Evolutionary conservation across 2,797 vertebrate genomes (phyloP).

Genomic region (Siniperca undulata): DNA sequence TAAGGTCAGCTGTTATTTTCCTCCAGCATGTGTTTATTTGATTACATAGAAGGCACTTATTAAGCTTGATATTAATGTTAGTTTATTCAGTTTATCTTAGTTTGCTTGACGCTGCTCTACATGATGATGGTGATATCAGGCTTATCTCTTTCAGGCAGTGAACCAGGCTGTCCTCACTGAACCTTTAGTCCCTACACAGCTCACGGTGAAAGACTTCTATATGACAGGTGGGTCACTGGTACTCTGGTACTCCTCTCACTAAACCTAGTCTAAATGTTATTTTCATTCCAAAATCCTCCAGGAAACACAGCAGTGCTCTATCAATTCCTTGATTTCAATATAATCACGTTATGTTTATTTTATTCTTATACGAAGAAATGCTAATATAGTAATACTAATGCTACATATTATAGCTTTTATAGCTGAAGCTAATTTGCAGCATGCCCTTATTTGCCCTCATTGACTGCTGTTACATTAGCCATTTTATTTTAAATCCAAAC

Average conservation of each 20-base stretch:
- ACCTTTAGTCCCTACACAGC: constrained; percentile 90
- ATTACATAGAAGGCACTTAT: not conserved
- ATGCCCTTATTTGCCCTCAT: not conserved
- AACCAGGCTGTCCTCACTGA: constrained; percentile 88
- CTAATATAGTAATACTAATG: not conserved
- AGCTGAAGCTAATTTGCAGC: not conserved
- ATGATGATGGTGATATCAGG: constrained; percentile 16
- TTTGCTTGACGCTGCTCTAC: constrained; percentile 16
- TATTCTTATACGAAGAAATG: not conserved
- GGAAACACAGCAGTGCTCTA: not conserved
- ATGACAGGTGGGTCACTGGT: constrained; percentile 89
- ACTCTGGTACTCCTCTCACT: not conserved
- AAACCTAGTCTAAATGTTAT: not conserved
- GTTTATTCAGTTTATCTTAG: constrained; percentile 19
- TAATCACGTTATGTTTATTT: not conserved
- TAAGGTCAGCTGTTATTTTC: constrained; percentile 83
- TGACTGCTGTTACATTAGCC: not conserved
- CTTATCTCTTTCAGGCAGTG: constrained; percentile 83
- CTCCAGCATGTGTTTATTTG: constrained; percentile 21
- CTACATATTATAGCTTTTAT: not conserved
- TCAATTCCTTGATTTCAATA: not conserved
- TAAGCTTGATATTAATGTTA: constrained; percentile 11
- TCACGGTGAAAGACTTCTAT: constrained; percentile 93
- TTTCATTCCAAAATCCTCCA: constrained; percentile 6
- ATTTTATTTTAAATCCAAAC: not conserved